Evolutionary conservation across 1,140 invertebrate species (phyloP), one percentile per base, ranked within the genome.

Genomic region (Orussus abietinus): DNA sequence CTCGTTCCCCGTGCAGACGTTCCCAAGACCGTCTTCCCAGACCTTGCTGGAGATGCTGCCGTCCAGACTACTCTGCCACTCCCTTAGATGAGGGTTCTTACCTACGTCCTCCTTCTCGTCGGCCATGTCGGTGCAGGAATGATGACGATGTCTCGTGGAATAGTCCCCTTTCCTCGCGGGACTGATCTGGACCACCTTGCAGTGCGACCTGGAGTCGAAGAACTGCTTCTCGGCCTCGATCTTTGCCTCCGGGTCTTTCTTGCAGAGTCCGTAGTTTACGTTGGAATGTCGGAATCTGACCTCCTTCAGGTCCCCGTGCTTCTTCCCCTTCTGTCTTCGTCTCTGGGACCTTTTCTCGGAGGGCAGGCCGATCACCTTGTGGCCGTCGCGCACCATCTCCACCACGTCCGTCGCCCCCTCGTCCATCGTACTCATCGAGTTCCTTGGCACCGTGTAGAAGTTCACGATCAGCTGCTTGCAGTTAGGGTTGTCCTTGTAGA

Each of bases 401-500:
- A 73, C 57, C 0, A 55, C 70, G 22, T 73, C 69, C 38, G 66
- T 67, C 18, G 67, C 69, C 1, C 67, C 46, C 26, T 73, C 69
- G 20, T 74, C 69, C 64, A 72, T 70, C 32, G 70, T 70, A 26
- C 50, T 57, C 4, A 65, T 67, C 6, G 57, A 67, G 36, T 73
- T 73, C 18, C 45, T 53, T 1, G 68, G 69, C 10, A 75, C 63
- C 5, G 72, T 74, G 43, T 75, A 77, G 45, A 78, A 77, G 48
- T 79, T 75, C 4, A 72, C 67, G 25, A 79, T 76, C 37, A 78
- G 77, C 22, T 84, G 79, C 51, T 83, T 79, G 46, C 81, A 84
- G 32, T 78, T 78, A 2, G 79, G 79, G 47, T 83, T 81, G 47
- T 84, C 82, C 3, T 77, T 78, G 64, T 85, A 86, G 62, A 86